These are phyloP conservation scores for Australoheros facetus DNA, from an alignment of 2,797 vertebrate genomes.

Conservation along the genomic window DNA sequence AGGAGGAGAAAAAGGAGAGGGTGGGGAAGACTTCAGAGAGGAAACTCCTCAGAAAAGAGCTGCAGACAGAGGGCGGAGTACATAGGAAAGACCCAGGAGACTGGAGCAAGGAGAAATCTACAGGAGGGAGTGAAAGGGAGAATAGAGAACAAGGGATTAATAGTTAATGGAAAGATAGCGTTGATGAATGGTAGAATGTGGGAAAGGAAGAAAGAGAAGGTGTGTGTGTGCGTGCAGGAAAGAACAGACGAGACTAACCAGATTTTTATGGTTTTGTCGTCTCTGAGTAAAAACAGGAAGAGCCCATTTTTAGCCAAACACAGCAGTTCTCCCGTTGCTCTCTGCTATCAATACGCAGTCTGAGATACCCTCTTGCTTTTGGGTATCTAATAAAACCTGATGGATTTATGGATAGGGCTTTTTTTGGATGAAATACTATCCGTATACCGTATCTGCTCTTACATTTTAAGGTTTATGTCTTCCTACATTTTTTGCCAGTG, in stretches of 20 bases:
- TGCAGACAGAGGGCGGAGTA: slow-evolving; percentile 46
- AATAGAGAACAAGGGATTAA: slow-evolving; percentile 61
- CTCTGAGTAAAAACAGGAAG: slow-evolving; percentile 50
- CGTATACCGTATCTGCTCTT: neutral
- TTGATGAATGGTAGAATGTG: slow-evolving; percentile 48
- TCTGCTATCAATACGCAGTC: neutral
- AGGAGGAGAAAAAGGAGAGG: slow-evolving; percentile 33
- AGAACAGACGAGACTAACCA: slow-evolving; percentile 33
- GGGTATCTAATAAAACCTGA: slow-evolving; percentile 36
- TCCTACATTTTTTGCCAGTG: neutral
- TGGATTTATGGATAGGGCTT: slow-evolving; percentile 38
- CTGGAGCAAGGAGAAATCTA: slow-evolving; percentile 1
- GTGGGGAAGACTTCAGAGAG: slow-evolving; percentile 57
- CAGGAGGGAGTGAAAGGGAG: slow-evolving; percentile 25
- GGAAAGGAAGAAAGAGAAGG: slow-evolving; percentile 27
- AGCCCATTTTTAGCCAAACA: slow-evolving; percentile 44
- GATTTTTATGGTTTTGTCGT: slow-evolving; percentile 46
- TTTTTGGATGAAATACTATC: slow-evolving; percentile 16
- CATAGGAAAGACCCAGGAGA: slow-evolving; percentile 54
- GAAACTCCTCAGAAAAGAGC: slow-evolving; percentile 52
- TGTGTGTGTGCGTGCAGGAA: neutral
- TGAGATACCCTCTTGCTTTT: neutral
- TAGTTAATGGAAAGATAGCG: slow-evolving; percentile 60
- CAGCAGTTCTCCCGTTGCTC: slow-evolving; percentile 24
- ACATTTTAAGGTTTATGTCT: neutral